Evolutionary conservation across 1,140 invertebrate species (phyloP), one percentile per base, ranked within the genome.

Genomic region (Coenobita brevimanus): DNA sequence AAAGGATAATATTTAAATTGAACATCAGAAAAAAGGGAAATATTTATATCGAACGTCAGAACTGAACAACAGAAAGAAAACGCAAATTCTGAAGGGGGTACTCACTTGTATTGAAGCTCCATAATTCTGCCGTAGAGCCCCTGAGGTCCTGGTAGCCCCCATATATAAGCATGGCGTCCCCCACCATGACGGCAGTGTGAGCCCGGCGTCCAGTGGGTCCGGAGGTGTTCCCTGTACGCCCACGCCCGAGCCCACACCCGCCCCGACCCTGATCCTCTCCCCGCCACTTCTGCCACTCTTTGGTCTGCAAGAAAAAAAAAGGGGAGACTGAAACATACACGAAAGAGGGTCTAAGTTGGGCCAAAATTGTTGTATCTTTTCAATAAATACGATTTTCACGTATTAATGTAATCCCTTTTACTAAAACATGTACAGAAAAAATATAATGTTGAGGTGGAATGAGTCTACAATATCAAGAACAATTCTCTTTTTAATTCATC

Each of bases 111-210:
- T 97, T 95, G 92, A 96, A 98, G 15, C 95, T 95, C 97, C 97
- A 98, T 0, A 98, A 92, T 92, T 98, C 97, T 33, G 95, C 94
- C 17, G 95, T 96, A 38, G 97, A 97, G 17, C 97, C 97, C 88
- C 95, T 94, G 80, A 98, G 92, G 92, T 98, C 97, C 91, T 97
- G 95, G 93, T 97, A 98, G 17, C 97, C 97, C 1, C 97, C 97
- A 92, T 97, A 98, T 73, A 98, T 94, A 41, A 97, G 94, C 95
- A 98, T 96, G 73, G 95, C 94, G 82, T 95, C 95, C 78, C 95
- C 94, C 91, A 96, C 95, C 0, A 97, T 94, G 15, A 97, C 94
- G 1, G 97, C 96, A 0, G 96, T 95, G 92, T 98, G 97, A 3
- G 96, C 96, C 82, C 97, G 93, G 33, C 97, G 93, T 0, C 96